These are phyloP conservation scores for Triplophysa dalaica DNA, from an alignment of 2,113 vertebrate genomes.

Conservation along the genomic window DNA sequence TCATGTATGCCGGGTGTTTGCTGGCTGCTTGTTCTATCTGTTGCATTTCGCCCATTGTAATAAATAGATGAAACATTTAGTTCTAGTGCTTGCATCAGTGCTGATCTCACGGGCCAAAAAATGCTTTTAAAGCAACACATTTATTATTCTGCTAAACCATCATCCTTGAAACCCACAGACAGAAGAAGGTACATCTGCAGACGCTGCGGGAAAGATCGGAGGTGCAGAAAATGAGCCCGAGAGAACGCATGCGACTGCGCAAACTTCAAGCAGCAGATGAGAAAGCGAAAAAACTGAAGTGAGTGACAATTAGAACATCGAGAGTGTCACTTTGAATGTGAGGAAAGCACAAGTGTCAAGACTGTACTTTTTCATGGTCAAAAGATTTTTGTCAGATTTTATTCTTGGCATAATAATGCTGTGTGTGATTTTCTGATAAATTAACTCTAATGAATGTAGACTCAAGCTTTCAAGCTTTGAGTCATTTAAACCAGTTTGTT, in stretches of 20 bases:
- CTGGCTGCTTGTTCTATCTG: too few species aligned
- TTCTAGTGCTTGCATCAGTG: too few species aligned
- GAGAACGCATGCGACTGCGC: constrained; percentile 79
- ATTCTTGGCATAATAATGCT: not conserved
- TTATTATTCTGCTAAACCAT: not conserved
- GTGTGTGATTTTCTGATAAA: not conserved
- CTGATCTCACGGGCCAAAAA: not conserved
- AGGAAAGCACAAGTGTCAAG: not conserved
- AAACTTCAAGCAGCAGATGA: constrained; percentile 79
- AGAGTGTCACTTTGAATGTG: not conserved
- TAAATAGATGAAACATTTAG: too few species aligned
- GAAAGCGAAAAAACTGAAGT: constrained; percentile 72
- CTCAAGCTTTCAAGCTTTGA: too few species aligned
- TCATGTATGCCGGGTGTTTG: too few species aligned
- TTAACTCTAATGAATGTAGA: not conserved
- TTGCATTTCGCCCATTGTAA: too few species aligned
- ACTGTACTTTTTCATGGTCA: constrained; percentile 9
- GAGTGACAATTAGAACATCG: not conserved
- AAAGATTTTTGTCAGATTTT: constrained; percentile 13
- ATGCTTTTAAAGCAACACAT: constrained; percentile 1
- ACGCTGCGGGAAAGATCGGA: constrained; percentile 78
- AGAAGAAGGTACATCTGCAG: constrained; percentile 78
- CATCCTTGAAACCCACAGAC: constrained; percentile 68
- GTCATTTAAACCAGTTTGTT: too few species aligned
- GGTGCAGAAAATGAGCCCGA: constrained; percentile 80